phyloP scores from a whole-genome alignment of 2,113 vertebrate species.

The rabbit (Oryctolagus cuniculus) region mOryCun1.1 NC_091453.1:127397501-127398000 shows the following conservation, averaged over 20 bases:
- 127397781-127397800: neutral
- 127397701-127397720: neutral
- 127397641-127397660: neutral
- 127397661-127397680: neutral
- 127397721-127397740: neutral
- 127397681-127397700: neutral
- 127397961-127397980: neutral
- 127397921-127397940: neutral
- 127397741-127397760: neutral
- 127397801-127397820: conserved; percentile 7
- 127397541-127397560: neutral
- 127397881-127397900: neutral
- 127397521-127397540: conserved; percentile 33
- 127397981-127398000: neutral
- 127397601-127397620: neutral
- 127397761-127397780: neutral
- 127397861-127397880: neutral
- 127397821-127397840: neutral
- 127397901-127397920: conserved; percentile 30
- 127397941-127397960: conserved; percentile 52
- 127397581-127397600: neutral
- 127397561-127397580: neutral
- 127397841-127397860: neutral
- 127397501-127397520: neutral
- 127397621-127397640: neutral